Base-by-base conservation (phyloP, 2,797 vertebrate species). In the Mormyrops attenuatus region DNA sequence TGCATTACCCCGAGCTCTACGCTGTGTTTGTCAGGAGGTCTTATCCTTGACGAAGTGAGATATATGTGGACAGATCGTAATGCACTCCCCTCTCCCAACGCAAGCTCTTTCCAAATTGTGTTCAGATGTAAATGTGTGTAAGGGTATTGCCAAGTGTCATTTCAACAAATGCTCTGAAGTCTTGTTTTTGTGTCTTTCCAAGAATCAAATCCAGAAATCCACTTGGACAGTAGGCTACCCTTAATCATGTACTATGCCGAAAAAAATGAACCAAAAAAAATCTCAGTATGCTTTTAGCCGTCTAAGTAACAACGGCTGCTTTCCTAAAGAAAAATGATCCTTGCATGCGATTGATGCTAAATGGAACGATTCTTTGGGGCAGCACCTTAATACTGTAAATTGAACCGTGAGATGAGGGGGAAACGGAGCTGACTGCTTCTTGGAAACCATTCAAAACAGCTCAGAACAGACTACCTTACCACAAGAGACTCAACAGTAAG, bases 61-160 rank as follows among this genome's bases (percentile, higher is more conserved):
- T 93, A 91, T 91, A 66, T 63, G 87, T 20, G 60, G 41, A 82
- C 8, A 44, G 87, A 11, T 73, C 30, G 47, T 30, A 73, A 87
- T 89, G n/a, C 85, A 5, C 88, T 50, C 88, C 44, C 77, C 77
- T 77, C 87, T 89, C 73, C 57, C 82, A 85, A 77, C 49, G 80
- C 90, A 92, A 92, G 92, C 90, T 91, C 89, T 92, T 93, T 92
- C 93, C 93, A 96, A 94, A 96, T 96, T 95, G 93, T 93, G 91
- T 95, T 95, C 95, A 96, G 94, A 95, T 96, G 95, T 94, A 93
- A 93, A 88, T 93, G 90, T 57, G 90, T 92, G 93, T 88, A 88
- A 94, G 93, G 93, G 90, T 93, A 93, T 91, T 94, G 94, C 93
- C 94, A 95, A 92, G 92, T 95, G 90, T 92, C 91, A 94, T 95